A percentile compares a stretch with the other conserved stretches of the same genome.
These are phyloP conservation scores for Ophion ventricosus DNA, from an alignment of 2,888 invertebrate species.

Conservation along the genomic window DNA sequence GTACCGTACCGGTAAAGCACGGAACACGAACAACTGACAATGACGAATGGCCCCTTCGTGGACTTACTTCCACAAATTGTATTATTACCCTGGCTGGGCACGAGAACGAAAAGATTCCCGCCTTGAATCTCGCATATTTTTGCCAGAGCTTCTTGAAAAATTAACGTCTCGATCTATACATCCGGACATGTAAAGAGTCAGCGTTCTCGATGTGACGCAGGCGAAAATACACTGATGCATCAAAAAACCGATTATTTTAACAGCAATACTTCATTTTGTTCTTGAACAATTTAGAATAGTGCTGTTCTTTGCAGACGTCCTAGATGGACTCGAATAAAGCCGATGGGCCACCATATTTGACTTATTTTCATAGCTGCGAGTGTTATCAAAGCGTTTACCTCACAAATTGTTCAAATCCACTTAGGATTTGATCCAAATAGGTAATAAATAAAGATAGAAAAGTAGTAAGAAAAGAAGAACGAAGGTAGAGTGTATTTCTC, in stretches of 20 bases:
- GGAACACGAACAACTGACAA: slow-evolving; percentile 72
- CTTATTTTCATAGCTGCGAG: no score
- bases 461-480: no score
- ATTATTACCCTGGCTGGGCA: slow-evolving; percentile 74
- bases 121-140: slow-evolving; percentile 52
- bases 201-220: neutral
- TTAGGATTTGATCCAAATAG: no score
- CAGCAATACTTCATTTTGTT: neutral
- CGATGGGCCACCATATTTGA: neutral
- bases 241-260: neutral
- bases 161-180: slow-evolving; percentile 42
- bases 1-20: slow-evolving; percentile 34
- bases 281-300: neutral
- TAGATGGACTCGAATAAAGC: neutral
- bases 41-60: slow-evolving; percentile 77
- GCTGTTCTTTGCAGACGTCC: neutral
- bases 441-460: no score
- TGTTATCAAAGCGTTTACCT: no score
- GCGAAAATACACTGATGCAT: neutral
- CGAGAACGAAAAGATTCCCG: slow-evolving; percentile 63
- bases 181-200: neutral
- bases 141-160: slow-evolving; percentile 51
- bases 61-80: slow-evolving; percentile 77
- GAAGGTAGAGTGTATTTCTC: no score
- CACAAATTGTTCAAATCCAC: no score